These are phyloP conservation scores for Caligus rogercresseyi DNA, from an alignment of 1,140 invertebrate genomes.

Conservation along the genomic window DNA sequence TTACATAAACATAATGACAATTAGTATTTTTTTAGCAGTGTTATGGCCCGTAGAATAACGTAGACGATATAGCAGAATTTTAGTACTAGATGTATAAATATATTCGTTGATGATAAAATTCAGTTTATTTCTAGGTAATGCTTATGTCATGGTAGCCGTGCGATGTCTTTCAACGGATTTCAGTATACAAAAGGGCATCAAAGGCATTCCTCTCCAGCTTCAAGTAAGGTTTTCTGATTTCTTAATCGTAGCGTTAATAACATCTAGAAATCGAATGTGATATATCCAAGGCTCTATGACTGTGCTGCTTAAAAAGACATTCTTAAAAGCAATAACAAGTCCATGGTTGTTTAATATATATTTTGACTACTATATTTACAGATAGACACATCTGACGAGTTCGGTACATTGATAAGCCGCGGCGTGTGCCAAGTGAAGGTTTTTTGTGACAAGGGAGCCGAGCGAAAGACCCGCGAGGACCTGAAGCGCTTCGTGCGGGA, in stretches of 20 bases:
- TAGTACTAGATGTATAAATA: background rate
- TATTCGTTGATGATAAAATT: too few relatives aligned
- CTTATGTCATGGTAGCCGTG: background rate
- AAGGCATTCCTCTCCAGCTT: slow-evolving; percentile 14
- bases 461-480: slow-evolving; percentile 15
- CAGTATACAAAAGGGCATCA: slow-evolving; percentile 11
- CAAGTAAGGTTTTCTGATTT: background rate
- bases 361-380: background rate
- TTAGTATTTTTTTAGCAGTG: too few relatives aligned
- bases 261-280: background rate
- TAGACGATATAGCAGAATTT: too few relatives aligned
- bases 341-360: background rate
- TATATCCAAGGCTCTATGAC: background rate
- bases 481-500: background rate
- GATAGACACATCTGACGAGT: background rate
- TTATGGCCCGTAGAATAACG: too few relatives aligned
- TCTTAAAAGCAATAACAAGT: too few relatives aligned
- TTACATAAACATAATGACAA: too few relatives aligned
- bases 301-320: background rate
- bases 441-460: slow-evolving; percentile 19
- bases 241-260: background rate
- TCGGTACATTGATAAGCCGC: background rate
- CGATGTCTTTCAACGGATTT: slow-evolving; percentile 19
- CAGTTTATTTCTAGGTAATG: too few relatives aligned
- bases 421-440: slow-evolving; percentile 9